Conservation (phyloP, 2,797 vertebrate species). For the Poeciliopsis turneri region DNA sequence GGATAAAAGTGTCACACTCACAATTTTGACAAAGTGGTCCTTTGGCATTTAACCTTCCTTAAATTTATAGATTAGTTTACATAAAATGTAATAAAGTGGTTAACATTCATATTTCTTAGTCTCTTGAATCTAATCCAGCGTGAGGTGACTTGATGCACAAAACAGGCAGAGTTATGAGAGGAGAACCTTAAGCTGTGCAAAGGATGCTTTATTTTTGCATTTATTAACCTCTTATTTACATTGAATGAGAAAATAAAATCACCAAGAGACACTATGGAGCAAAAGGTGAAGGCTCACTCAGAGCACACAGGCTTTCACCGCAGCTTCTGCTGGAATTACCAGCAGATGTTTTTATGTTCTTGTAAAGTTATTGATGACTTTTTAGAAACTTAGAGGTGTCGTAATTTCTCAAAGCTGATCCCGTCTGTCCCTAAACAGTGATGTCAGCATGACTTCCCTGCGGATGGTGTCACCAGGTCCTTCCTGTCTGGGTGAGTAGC, state of each 20-base stretch:
- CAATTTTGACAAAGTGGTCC: neutral
- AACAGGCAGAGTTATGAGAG: neutral
- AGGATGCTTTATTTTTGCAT: neutral
- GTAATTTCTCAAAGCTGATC: constrained; percentile 51
- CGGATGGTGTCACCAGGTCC: constrained; percentile 70
- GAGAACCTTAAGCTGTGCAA: neutral
- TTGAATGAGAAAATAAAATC: neutral
- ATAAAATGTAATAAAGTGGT: neutral
- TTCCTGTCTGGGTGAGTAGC: constrained; percentile 66
- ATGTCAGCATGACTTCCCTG: constrained; percentile 54
- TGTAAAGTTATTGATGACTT: constrained; percentile 17
- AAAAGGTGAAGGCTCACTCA: neutral
- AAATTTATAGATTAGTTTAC: neutral
- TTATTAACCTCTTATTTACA: neutral
- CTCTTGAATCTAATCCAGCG: neutral
- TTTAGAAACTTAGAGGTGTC: constrained; percentile 38
- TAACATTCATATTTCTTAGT: neutral
- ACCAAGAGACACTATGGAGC: neutral
- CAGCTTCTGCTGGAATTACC: neutral
- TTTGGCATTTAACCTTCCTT: neutral
- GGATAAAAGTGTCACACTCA: neutral
- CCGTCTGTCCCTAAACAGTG: constrained; percentile 54
- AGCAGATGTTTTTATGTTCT: constrained; percentile 20
- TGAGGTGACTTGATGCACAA: neutral
- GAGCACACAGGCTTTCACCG: neutral